Conservation (phyloP, 2,797 vertebrate genomes). For the Luscinia megarhynchos region DNA sequence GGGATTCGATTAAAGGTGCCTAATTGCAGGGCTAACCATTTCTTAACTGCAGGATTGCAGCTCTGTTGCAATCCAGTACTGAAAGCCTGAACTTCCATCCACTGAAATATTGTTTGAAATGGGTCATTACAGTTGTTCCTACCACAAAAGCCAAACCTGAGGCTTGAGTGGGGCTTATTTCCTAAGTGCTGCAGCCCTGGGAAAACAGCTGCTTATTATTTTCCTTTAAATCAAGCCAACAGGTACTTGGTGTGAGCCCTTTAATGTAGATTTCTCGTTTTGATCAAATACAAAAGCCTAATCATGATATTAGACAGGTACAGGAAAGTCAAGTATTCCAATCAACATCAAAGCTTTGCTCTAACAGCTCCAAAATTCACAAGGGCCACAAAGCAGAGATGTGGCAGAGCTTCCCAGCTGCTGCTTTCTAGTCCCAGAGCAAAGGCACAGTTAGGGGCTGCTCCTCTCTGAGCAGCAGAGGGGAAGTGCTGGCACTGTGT, state of each 20-base stretch:
- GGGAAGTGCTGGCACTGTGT: too few species aligned
- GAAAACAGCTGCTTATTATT: neutral
- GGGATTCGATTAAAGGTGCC: slow-evolving; percentile 43
- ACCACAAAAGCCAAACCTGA: neutral
- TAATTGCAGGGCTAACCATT: slow-evolving; percentile 52
- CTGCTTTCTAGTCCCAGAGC: too few species aligned
- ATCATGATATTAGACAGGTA: slow-evolving; percentile 10
- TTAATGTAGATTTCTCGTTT: neutral
- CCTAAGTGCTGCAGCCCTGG: neutral
- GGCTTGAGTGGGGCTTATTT: neutral
- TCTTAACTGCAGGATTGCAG: neutral
- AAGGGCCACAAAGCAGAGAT: too few species aligned
- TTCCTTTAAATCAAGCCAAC: neutral
- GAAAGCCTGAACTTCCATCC: neutral
- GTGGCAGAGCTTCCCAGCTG: too few species aligned
- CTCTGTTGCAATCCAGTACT: neutral
- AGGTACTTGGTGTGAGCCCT: neutral
- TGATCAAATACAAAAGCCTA: slow-evolving; percentile 13
- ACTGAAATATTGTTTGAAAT: neutral
- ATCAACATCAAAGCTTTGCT: neutral
- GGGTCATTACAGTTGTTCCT: neutral
- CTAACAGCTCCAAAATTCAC: too few species aligned
- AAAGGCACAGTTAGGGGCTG: too few species aligned
- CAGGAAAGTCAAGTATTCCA: slow-evolving; percentile 45
- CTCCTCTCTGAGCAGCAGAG: too few species aligned